Evolutionary conservation across 2,797 vertebrate species (phyloP), one percentile per base, ranked within the genome.

Genomic region (Gymnodraco acuticeps): DNA sequence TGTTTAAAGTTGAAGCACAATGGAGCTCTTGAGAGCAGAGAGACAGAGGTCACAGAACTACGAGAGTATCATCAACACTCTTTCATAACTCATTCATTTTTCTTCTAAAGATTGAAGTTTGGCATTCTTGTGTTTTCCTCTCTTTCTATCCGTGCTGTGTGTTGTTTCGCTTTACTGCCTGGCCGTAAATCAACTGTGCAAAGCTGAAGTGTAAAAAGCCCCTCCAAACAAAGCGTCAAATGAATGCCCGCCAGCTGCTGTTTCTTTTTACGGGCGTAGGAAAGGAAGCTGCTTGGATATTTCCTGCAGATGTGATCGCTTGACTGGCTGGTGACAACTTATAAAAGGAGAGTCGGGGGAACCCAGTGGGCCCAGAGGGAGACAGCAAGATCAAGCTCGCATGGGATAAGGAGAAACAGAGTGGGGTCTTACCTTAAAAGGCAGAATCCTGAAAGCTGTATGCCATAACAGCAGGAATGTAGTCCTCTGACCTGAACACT

Each of bases 351-450:
- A 70, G 70, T 81, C 59, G 70, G 70, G 85, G 87, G 87, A 84
- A 83, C 68, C 68, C 42, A 38, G 54, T 47, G 81, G 89, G 80
- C 64, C 84, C 78, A 67, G 41, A 38, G 56, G 73, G 82, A 85
- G 81, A 75, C 70, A 56, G 63, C 55, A 64, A 78, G 86, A 86
- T 83, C 80, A 78, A 38, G 59, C 66, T 10, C 63, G 72, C 51
- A 60, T 19, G 75, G 84, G 85, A 79, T 79, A 78, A 80, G 75
- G 68, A 82, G 82, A 85, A 88, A 74, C 84, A 84, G 77, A 88
- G 74, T 68, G 80, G 70, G 79, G 85, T 84, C 87, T 92, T 92
- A 87, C 94, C 94, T 94, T 95, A 95, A 95, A 95, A 93, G 93
- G 93, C 80, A 93, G 89, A 92, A 93, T 87, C 73, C 77, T 70